A percentile compares a stretch with the other conserved stretches of the same genome.
Conservation (phyloP, 2,888 invertebrate species). For the Macropis europaea region DNA sequence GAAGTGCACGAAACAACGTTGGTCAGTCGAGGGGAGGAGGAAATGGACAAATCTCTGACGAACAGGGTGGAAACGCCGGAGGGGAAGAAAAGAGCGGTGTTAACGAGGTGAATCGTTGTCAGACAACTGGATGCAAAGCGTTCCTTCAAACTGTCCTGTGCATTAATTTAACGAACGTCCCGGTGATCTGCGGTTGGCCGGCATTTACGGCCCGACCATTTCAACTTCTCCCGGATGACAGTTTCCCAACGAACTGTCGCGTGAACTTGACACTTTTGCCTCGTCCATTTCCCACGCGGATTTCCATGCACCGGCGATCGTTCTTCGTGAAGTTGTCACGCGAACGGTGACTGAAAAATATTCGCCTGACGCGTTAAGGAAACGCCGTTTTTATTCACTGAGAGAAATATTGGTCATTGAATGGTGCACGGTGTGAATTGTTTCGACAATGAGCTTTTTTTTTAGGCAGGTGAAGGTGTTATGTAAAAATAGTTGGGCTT, state of each 20-base stretch:
- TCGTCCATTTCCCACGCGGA: background rate
- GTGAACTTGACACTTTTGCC: conserved; percentile 11
- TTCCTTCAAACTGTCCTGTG: conserved; percentile 25
- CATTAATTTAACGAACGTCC: conserved; percentile 40
- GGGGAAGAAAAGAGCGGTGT: background rate
- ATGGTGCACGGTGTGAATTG: no score
- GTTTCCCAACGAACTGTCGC: conserved; percentile 31
- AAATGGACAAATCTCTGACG: conserved; percentile 18
- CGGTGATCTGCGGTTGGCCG: conserved; percentile 28
- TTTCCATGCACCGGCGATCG: background rate
- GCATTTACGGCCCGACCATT: conserved; percentile 31
- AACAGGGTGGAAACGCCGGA: background rate
- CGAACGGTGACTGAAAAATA: no score
- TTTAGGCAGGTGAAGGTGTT: no score
- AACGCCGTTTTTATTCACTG: no score
- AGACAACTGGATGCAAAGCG: background rate
- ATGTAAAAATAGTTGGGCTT: no score
- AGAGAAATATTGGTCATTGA: no score
- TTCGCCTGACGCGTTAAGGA: no score
- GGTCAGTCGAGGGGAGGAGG: no score
- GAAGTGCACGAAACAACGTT: no score
- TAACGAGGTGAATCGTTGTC: conserved; percentile 22
- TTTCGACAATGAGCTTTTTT: no score
- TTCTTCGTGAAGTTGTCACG: background rate
- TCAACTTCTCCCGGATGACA: conserved; percentile 40